Evolutionary conservation across 2,888 invertebrate species (phyloP), one percentile per base, ranked within the genome.

Genomic region (Neoitamus cyanurus): DNA sequence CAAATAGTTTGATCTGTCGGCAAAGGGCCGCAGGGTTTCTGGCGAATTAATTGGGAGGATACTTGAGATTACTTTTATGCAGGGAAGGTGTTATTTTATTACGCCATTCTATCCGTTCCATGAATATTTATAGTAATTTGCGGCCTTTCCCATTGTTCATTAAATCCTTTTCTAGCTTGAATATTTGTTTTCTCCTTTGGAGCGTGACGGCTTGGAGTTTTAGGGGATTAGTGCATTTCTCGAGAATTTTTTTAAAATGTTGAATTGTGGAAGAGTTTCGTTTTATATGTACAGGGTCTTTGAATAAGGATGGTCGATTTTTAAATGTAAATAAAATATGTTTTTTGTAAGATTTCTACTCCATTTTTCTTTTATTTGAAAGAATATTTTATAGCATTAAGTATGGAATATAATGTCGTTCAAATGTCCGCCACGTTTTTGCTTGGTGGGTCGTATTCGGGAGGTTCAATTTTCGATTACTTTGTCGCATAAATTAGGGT

Each of bases 51-150:
- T 42, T 77, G 25, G 46, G n/a, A 37, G 15, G 42, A 37, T 28
- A 77, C 42, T 77, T 25, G 20, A 42, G 77, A 46, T 77, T 77
- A 77, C 42, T 36, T 28, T 77, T 77, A 77, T 42, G 46, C 28
- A 46, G 13, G 42, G 37, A 42, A 20, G 77, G 46, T 37, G 30
- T 46, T 42, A 77, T 77, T 75, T 75, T 25, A 75, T 20, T 75
- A 37, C 37, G 30, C 58, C 20, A 58, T 58, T 58, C 25, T 25
- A 20, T 58, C 58, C 13, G 20, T 37, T 77, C 42, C 30, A 77
- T 77, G 77, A 77, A 77, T 77, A 77, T 77, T 77, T 42, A 77
- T 58, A 58, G 25, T 58, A 58, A 58, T 58, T 58, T 58, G 58
- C 9, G 58, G 25, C 9, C 58, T 25, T 20, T 48, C 20, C 58